Base-by-base conservation (phyloP, 2,797 vertebrate species). In the Sebastes minor region DNA sequence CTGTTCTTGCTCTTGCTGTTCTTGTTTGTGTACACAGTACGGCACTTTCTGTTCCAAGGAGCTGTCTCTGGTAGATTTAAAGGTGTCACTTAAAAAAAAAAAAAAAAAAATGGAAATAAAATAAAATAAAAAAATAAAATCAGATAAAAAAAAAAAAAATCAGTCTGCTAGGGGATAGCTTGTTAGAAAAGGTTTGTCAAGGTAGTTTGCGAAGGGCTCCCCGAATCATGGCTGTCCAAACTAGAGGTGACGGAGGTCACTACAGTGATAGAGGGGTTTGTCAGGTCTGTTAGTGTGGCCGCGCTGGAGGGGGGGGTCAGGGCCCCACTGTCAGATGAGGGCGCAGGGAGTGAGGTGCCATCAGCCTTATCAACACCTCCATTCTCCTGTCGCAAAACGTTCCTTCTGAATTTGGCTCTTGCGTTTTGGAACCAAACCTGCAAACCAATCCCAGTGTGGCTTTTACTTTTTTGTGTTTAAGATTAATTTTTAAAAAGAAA, bases 341-440 rank as follows among this genome's bases (percentile, higher is more conserved):
- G 97, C 91, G 98, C 96, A 92, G 98, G 97, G 93, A 99, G 98
- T 95, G 98, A 97, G 93, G 97, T 95, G 97, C 98, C 98, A 89
- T 99, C 98, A 94, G 98, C 97, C 96, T 99, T 99, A 97, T 99
- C 98, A 95, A 98, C 97, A 97, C 97, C 98, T 97, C 99, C 98
- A 95, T 97, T 99, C 98, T 99, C 99, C 97, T 99, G 99, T 96
- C 99, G 98, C 97, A 99, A 99, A 97, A 99, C 97, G 97, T 99
- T 99, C 97, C 99, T 98, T 98, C 99, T 98, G 98, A 99, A 99
- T 99, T 99, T 99, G 97, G 99, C 98, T 96, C 98, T 96, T 93
- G 98, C 98, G 97, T 99, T 99, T 99, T 99, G 99, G 97, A 99
- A 99, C 99, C 99, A 99, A 97, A 99, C 99, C 99, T 99, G 99